A percentile compares a stretch with the other conserved stretches of the same genome.
These are phyloP conservation scores for Philopedon plagiatum DNA, from an alignment of 2,888 invertebrate species.

Conservation along the genomic window DNA sequence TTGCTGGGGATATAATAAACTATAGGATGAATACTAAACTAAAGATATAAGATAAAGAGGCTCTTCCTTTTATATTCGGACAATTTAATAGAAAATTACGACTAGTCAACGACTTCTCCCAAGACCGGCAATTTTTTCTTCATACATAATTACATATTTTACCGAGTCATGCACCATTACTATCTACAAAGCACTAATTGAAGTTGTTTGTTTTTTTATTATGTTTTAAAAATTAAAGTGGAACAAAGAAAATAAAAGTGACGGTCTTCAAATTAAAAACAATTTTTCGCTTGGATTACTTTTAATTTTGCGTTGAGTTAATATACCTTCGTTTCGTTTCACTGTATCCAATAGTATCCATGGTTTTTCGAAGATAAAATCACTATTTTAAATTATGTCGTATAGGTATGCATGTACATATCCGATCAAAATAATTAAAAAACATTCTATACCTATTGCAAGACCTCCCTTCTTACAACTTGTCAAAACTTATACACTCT, in stretches of 20 bases:
- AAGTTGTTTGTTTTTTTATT: not conserved
- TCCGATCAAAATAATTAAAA: too few relatives aligned
- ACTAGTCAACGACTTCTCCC: not conserved
- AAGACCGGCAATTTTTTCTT: not conserved
- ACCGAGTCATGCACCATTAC: not conserved
- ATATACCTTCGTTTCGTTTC: not conserved
- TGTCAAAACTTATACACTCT: too few relatives aligned
- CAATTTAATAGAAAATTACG: not conserved
- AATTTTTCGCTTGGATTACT: not conserved
- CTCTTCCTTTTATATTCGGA: too few relatives aligned
- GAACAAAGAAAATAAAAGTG: slow-evolving; percentile 10
- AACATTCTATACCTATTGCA: too few relatives aligned
- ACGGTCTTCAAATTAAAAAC: slow-evolving; percentile 1
- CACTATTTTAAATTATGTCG: too few relatives aligned
- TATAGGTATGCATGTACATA: too few relatives aligned
- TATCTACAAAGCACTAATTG: not conserved
- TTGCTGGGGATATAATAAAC: too few relatives aligned
- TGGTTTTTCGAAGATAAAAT: too few relatives aligned
- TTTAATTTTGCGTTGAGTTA: not conserved
- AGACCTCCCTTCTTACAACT: too few relatives aligned
- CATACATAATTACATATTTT: slow-evolving; percentile 10
- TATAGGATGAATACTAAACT: too few relatives aligned
- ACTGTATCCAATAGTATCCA: too few relatives aligned
- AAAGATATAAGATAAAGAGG: too few relatives aligned
- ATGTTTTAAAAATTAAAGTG: not conserved